Base-by-base conservation (phyloP, 2,113 vertebrate genomes). In the Eubucco bourcierii region DNA sequence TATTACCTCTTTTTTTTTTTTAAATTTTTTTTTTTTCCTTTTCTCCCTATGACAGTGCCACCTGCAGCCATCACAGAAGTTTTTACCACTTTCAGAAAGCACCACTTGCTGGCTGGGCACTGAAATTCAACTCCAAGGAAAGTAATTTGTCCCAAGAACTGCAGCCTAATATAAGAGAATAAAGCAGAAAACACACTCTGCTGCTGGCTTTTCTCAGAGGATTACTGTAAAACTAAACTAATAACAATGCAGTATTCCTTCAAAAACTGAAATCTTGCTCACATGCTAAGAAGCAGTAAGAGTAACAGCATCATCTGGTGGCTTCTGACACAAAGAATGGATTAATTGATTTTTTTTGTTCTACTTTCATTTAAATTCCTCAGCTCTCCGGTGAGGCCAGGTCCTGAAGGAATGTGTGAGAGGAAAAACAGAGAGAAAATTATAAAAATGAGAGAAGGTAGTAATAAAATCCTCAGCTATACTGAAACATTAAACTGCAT, bases 271-370 rank as follows among this genome's bases (percentile, higher is more conserved):
- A 94, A 95, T 93, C 90, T 91, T 71, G 90, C 95, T 96, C 94
- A 87, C 87, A 90, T 95, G 88, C 64, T 96, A 94, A 96, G 90
- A 95, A 96, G 95, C 81, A 89, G 53, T 96, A 94, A 96, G 95
- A 89, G 96, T 96, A 96, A 95, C 93, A 96, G 95, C 95, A 95
- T 95, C 94, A 96, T 95, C 96, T 96, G 94, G 93, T 95, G 95
- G 95, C 84, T 96, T 84, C 87, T 92, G 89, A 65, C 91, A 95
- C 87, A 95, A 94, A 92, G 76, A 92, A 95, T 94, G 73, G 89
- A 96, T 96, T 95, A 95, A 95, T 94, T 94, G 93, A 93, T 94
- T 94, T 93, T 93, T 94, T 85, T 91, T 71, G 66, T 76, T 94
- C 92, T 95, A 53, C 82, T 94, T 94, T 85, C 93, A 94, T 92